phyloP scores from a whole-genome alignment of 2,888 invertebrate species.

The Podotricha telesiphe region DNA sequence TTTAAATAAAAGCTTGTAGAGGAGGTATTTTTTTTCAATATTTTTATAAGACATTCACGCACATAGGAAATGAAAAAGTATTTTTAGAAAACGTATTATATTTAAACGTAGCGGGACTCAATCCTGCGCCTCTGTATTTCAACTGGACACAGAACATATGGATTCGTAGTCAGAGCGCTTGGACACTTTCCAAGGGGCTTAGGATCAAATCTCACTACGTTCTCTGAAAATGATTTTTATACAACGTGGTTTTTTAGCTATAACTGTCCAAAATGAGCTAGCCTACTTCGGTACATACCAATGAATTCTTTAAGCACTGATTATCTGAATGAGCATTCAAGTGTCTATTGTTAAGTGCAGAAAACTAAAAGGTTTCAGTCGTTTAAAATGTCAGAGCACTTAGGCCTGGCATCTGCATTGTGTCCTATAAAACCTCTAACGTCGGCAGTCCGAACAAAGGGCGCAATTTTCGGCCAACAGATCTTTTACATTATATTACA shows the following conservation, averaged over 20 bases:
- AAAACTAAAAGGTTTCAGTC: constrained; percentile 39
- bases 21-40: too few species aligned
- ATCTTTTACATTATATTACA: constrained; percentile 16
- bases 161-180: too few species aligned
- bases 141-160: too few species aligned
- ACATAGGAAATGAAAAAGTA: too few species aligned
- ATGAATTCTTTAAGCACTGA: constrained; percentile 8
- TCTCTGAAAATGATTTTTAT: neutral
- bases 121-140: too few species aligned
- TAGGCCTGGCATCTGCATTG: constrained; percentile 34
- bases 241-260: neutral
- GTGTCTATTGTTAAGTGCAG: constrained; percentile 35
- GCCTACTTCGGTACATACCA: neutral
- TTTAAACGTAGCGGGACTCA: too few species aligned
- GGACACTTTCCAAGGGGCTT: too few species aligned
- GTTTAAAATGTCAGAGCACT: constrained; percentile 39
- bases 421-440: constrained; percentile 35
- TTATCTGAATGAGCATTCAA: constrained; percentile 31
- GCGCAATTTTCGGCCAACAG: constrained; percentile 19
- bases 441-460: constrained; percentile 23
- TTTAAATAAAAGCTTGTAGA: too few species aligned
- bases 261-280: neutral
- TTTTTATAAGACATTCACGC: too few species aligned
- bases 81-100: too few species aligned
- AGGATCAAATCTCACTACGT: too few species aligned